phyloP scores from a whole-genome alignment of 1,140 invertebrate genomes.

The Eurosta solidaginis region DNA sequence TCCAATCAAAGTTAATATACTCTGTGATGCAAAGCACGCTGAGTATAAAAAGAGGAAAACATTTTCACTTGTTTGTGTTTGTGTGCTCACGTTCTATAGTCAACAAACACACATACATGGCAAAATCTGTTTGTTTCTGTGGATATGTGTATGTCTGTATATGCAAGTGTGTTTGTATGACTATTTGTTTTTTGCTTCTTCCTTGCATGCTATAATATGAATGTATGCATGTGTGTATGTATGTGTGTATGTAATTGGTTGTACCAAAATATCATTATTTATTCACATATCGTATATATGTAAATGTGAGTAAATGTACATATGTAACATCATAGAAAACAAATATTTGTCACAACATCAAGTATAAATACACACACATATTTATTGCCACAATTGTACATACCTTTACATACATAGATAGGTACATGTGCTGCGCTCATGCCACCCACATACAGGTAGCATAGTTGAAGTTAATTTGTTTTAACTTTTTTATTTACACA shows the following conservation, averaged over 20 bases:
- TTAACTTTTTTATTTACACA: background rate
- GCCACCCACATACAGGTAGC: no score
- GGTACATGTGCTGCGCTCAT: no score
- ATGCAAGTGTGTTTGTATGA: background rate
- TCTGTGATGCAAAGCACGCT: no score
- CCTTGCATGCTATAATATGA: no score
- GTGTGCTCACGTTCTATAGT: background rate
- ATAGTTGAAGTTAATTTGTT: no score
- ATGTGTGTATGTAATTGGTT: no score
- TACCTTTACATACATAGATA: no score
- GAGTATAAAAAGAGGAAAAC: no score
- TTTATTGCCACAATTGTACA: no score
- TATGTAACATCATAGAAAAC: background rate
- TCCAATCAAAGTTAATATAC: no score
- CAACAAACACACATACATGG: background rate
- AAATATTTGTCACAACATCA: conserved; percentile 1
- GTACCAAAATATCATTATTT: conserved; percentile 26
- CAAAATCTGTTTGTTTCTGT: background rate
- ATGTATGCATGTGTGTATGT: no score
- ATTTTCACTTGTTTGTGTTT: conserved; percentile 18
- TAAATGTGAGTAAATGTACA: background rate
- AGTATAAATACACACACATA: background rate
- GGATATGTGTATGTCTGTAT: background rate
- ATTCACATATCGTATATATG: background rate
- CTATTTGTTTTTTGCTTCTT: background rate